Evolutionary conservation across 2,888 invertebrate species (phyloP), one percentile per base, ranked within the genome.

Genomic region (Ormyrus labotus): DNA sequence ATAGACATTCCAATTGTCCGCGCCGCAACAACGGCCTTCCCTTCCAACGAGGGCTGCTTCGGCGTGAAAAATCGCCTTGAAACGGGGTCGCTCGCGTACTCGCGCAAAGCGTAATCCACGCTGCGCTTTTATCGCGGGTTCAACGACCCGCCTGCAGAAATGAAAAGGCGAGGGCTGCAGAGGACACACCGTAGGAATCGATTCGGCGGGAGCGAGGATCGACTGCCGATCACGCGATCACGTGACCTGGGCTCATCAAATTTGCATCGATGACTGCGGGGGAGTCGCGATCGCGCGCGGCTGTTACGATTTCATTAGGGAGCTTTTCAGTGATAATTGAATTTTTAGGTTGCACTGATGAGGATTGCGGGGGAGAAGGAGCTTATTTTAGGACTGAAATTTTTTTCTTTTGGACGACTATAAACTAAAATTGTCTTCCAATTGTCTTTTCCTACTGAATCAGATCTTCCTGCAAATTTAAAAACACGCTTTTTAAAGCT

Each of bases 211-310:
- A 34, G 34, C 34, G 58, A 58, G 6, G 6, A 48, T 53, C 48
- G 67, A 4, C 47, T 34, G 34, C 60, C 61, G 78, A 34, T 85
- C 88, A 87, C 86, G 87, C 87, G 86, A 88, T 88, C 83, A 85
- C 85, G 86, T 87, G 86, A 85, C 83, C 79, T 47, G 19, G 61
- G 47, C 80, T 85, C 84, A 83, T 87, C 80, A 86, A 86, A 85
- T 84, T 85, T 84, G 53, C 83, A 85, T 82, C 81, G 83, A 83
- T 82, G 82, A 82, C 74, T 77, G 13, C 47, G 72, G n/a, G 63
- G 34, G 63, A 60, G 53, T 3, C 8, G 34, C 6, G 58, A 68
- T 11, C 51, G 8, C 19, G 61, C 1, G 19, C n/a, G n/a, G 45
- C 53, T 68, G 61, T 75, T 61, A 68, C 73, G 64, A 47, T 55